Base-by-base conservation (phyloP, 2,113 vertebrate species). In the Anthoscopus minutus region DNA sequence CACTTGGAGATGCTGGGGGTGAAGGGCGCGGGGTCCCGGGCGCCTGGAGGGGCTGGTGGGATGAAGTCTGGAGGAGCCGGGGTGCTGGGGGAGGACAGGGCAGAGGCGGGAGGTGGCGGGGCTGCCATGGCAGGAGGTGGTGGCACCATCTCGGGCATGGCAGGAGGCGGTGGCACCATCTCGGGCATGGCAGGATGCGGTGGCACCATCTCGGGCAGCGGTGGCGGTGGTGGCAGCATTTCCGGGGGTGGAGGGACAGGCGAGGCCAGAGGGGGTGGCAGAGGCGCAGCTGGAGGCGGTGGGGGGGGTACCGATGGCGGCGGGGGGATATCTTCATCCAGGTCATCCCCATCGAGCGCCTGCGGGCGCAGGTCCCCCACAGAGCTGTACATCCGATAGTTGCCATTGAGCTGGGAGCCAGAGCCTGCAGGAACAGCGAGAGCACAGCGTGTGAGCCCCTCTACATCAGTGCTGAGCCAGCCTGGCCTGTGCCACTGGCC, bases 281-380 rank as follows among this genome's bases (percentile, higher is more conserved):
- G 92, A 2, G 98, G 97, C 24, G 96, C 96, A 4, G 97, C 97
- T n/a, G 98, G 97, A 82, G 98, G 96, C 30, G 96, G 93, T 1
- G 88, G 97, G 0, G 57, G 97, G 35, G 96, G 98, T 6, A 97
- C 88, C 2, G 98, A 97, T 1, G 99, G 99, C 0, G 98, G 99
- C 2, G 99, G 98, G 38, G 99, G 99, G 91, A 98, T 97, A 13
- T 98, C 97, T 38, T 98, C 98, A 23, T 98, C 98, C 66, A 91
- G 69, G 10, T 96, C 95, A 28, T 98, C 95, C n/a, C 94, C 81
- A 5, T 96, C 45, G 1, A 92, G 88, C 45, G 95, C 91, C 56
- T 80, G 93, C 0, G 96, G 94, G 84, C 97, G 95, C 57, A 98
- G 94, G 97, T 98, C 97, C 88, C 98, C 98, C 96, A 80, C 97